Percentiles rank a stretch among this genome's conserved stretches.
These are phyloP conservation scores for Neodiprion virginianus DNA, from an alignment of 1,140 invertebrate species.

Conservation along the genomic window DNA sequence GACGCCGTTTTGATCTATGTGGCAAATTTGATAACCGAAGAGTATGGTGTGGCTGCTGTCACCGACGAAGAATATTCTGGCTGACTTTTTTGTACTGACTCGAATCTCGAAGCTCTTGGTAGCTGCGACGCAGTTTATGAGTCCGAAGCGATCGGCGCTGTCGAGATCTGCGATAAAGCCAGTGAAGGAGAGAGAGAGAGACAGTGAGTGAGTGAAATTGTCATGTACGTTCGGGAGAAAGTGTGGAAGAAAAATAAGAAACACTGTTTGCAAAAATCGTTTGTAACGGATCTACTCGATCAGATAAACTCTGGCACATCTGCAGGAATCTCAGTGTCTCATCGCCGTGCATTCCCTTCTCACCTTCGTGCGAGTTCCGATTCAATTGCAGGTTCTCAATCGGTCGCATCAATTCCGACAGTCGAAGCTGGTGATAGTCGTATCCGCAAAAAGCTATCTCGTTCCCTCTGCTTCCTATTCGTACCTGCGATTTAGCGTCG, in stretches of 20 bases:
- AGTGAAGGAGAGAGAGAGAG: too few species aligned
- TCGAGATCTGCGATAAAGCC: neutral
- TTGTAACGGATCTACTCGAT: too few species aligned
- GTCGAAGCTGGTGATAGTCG: neutral
- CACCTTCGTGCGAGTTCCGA: neutral
- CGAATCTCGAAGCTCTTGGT: conserved; percentile 1
- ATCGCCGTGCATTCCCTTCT: neutral
- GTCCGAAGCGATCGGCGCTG: neutral
- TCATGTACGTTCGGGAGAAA: too few species aligned
- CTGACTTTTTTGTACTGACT: neutral
- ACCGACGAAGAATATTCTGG: neutral
- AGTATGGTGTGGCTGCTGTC: neutral
- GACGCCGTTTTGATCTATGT: neutral
- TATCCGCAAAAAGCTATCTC: neutral
- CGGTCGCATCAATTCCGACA: neutral
- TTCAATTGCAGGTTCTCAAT: neutral
- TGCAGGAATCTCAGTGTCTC: too few species aligned
- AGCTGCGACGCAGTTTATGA: neutral
- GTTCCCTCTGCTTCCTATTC: neutral
- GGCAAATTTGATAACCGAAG: neutral
- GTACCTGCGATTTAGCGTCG: neutral
- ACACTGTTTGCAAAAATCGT: too few species aligned
- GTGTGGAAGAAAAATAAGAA: too few species aligned
- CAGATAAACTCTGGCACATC: too few species aligned
- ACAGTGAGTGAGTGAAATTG: too few species aligned